Base-by-base conservation (phyloP, 1,140 invertebrate species). In the Spodoptera litura region DNA sequence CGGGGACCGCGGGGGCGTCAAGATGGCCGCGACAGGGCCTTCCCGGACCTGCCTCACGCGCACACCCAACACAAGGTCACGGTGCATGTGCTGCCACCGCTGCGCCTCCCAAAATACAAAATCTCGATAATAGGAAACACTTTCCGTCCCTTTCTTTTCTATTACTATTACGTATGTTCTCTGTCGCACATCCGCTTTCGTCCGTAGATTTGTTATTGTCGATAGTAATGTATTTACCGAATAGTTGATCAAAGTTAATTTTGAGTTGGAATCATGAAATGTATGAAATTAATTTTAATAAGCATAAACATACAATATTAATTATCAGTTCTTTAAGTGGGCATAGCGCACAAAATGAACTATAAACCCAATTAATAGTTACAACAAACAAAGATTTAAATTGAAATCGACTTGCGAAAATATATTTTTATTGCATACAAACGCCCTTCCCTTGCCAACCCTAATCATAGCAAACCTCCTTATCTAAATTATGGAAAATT, bases 401-500 rank as follows among this genome's bases (percentile, higher is more conserved):
- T 68, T 9, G 64, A 70, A 70, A 70, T 8, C 0, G 52, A 59
- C 13, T 73, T 61, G 55, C 71, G 10, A 73, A 55, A 66, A 51
- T 66, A 12, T 15, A 53, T 64, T 25, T 77, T 13, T 58, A 52
- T 3, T 27, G 53, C 55, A 25, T 68, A 25, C 13, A 56, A 15
- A 52, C 52, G 13, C 51, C 55, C 52, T 66, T 62, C 31, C 56
- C 52, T 68, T 59, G 81, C 52, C 93, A 93, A 81, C 93, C 93
- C 93, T 94, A 93, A 93, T 94, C 92, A 93, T 92, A 94, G 93
- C 90, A 85, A 94, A 94, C 92, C 90, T 93, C 86, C 88, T 93
- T 93, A 94, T 94, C 93, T 94, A 93, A 91, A 91, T 94, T 93
- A 94, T 93, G 92, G 92, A 93, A 93, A 91, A 92, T 91, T 93